These are phyloP conservation scores for Hypsopygia costalis DNA, from an alignment of 2,888 invertebrate genomes.

Conservation along the genomic window DNA sequence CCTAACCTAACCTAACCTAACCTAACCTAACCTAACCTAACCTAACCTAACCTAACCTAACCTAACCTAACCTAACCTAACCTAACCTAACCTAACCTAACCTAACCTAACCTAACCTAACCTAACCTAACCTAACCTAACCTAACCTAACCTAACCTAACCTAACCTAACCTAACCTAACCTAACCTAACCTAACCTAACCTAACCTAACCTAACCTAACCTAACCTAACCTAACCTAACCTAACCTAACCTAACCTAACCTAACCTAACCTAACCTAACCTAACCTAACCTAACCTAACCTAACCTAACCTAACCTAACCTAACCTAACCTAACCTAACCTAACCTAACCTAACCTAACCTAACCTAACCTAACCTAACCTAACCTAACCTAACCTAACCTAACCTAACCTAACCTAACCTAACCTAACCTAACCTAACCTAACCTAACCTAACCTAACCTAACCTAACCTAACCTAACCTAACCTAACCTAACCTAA, in stretches of 20 bases:
- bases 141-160: not conserved
- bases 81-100: not conserved
- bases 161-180: not conserved
- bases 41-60: not conserved
- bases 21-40: not conserved
- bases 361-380: not conserved
- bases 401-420: not conserved
- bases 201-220: not conserved
- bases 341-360: not conserved
- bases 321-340: not conserved
- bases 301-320: not conserved
- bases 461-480: not conserved
- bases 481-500: not conserved
- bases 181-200: not conserved
- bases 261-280: not conserved
- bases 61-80: not conserved
- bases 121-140: not conserved
- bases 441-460: not conserved
- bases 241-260: not conserved
- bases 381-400: not conserved
- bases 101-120: not conserved
- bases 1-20: not conserved
- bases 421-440: not conserved
- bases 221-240: not conserved
- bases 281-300: not conserved